These are phyloP conservation scores for Parnassius orleans DNA, from an alignment of 2,888 invertebrate genomes.

Conservation along the genomic window DNA sequence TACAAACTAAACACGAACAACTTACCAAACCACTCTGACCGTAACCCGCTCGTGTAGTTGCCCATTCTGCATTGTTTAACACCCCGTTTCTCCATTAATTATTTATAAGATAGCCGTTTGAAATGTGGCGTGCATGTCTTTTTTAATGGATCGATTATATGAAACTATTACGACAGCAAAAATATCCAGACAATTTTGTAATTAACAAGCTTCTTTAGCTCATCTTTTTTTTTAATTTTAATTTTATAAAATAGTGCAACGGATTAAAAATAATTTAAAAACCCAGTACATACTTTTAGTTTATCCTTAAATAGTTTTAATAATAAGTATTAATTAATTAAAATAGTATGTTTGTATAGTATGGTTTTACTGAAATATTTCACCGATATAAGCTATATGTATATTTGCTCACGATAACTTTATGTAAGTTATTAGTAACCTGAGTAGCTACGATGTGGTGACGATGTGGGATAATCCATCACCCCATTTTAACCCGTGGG, in stretches of 20 bases:
- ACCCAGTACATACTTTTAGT: too few relatives aligned
- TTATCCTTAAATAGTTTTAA: too few relatives aligned
- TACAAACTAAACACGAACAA: constrained; percentile 1
- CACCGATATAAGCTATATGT: too few relatives aligned
- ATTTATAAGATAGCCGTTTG: background rate
- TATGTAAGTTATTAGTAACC: too few relatives aligned
- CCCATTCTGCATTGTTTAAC: background rate
- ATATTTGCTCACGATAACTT: too few relatives aligned
- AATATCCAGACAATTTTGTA: background rate
- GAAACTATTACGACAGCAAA: background rate
- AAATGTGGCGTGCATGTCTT: background rate
- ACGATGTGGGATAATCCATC: too few relatives aligned
- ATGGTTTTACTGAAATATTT: too few relatives aligned
- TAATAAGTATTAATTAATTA: too few relatives aligned
- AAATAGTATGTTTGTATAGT: too few relatives aligned
- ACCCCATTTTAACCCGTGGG: too few relatives aligned
- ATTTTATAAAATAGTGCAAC: background rate
- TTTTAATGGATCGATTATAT: background rate
- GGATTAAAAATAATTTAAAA: too few relatives aligned
- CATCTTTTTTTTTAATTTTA: background rate
- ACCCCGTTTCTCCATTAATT: constrained; percentile 15
- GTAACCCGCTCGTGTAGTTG: background rate
- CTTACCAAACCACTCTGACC: background rate
- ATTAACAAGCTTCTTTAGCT: background rate
- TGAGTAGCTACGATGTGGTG: too few relatives aligned